phyloP scores from a whole-genome alignment of 1,140 invertebrate genomes.

The Monomorium pharaonis region DNA sequence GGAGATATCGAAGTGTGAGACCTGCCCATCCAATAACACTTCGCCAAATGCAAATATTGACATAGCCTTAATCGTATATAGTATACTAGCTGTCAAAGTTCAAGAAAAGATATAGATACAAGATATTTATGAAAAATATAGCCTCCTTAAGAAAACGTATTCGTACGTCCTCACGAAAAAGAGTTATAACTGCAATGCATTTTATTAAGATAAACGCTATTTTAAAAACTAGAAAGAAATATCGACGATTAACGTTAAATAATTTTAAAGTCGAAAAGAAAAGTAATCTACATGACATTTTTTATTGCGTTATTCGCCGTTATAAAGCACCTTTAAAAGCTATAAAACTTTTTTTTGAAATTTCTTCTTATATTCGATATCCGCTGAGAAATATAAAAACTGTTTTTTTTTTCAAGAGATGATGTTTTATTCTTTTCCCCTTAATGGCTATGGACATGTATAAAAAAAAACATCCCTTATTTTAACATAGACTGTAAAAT shows the following conservation, averaged over 20 bases:
- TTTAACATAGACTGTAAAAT: no score
- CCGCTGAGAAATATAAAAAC: no score
- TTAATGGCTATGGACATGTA: no score
- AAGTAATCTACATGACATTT: no score
- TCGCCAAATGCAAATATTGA: constrained; percentile 72
- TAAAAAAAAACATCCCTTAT: no score
- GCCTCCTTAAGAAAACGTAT: not conserved
- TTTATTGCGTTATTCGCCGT: no score
- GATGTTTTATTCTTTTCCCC: no score
- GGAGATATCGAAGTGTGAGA: not conserved
- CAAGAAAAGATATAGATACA: constrained; percentile 32
- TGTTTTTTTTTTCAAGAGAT: no score
- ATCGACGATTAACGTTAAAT: not conserved
- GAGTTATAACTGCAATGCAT: not conserved
- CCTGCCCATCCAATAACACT: constrained; percentile 32
- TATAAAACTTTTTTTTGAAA: no score
- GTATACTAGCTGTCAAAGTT: not conserved
- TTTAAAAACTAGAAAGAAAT: not conserved
- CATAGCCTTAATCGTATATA: constrained; percentile 73
- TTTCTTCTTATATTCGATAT: no score
- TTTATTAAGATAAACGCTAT: not conserved
- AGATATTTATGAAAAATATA: not conserved
- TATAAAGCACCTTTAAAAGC: no score
- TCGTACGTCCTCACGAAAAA: not conserved
- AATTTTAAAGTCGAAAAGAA: no score